A percentile compares a stretch with the other conserved stretches of the same genome.
Evolutionary conservation across 2,113 vertebrate genomes (phyloP).

Genomic region (Oncorhynchus mykiss): DNA sequence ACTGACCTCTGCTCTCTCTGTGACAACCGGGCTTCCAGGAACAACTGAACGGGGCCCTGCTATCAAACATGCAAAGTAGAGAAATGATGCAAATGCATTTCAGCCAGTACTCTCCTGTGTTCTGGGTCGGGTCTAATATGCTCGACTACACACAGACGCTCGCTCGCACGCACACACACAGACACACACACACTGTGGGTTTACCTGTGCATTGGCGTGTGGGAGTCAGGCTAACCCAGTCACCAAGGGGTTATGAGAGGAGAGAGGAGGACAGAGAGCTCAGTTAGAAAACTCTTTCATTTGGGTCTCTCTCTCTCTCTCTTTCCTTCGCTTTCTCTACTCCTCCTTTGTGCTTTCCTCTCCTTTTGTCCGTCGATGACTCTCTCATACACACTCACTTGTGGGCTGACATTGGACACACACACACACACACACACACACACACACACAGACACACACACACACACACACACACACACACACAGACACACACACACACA

Average conservation of each 20-base stretch:
- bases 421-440: slow-evolving; percentile 32
- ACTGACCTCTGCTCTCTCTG: neutral
- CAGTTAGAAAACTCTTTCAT: slow-evolving; percentile 51
- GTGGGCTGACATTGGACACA: slow-evolving; percentile 52
- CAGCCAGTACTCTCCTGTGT: slow-evolving; percentile 35
- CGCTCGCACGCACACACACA: neutral
- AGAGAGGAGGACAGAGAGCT: slow-evolving; percentile 35
- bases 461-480: slow-evolving; percentile 20
- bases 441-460: slow-evolving; percentile 34
- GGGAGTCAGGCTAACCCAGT: slow-evolving; percentile 61
- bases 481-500: slow-evolving; percentile 10
- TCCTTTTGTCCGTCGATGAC: slow-evolving; percentile 68
- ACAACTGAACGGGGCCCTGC: neutral
- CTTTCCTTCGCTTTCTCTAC: slow-evolving; percentile 41
- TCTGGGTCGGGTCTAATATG: slow-evolving; percentile 30
- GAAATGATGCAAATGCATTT: slow-evolving; percentile 55
- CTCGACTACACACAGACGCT: neutral
- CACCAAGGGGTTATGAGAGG: slow-evolving; percentile 51
- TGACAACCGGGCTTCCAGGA: neutral
- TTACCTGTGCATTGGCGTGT: slow-evolving; percentile 68
- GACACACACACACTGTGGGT: slow-evolving; percentile 15
- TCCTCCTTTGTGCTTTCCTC: slow-evolving; percentile 45
- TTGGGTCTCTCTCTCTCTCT: slow-evolving; percentile 26
- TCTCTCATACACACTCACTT: slow-evolving; percentile 55
- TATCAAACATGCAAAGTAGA: slow-evolving; percentile 53